Evolutionary conservation across 1,140 invertebrate genomes (phyloP).

Genomic region (Apocrypta bakeri): DNA sequence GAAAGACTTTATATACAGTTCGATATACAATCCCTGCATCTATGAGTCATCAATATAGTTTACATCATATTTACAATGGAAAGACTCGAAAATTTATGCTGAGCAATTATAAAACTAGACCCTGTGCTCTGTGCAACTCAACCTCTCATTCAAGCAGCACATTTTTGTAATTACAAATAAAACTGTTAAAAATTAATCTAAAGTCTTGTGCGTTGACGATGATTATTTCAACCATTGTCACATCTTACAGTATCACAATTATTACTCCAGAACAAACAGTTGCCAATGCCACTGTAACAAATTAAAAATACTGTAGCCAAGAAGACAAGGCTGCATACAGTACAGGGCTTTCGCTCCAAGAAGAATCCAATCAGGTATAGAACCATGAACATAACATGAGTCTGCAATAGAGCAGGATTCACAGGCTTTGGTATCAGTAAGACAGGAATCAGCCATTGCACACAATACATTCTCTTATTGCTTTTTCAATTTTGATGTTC

Average conservation of each 20-base stretch:
- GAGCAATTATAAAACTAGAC: conserved; percentile 47
- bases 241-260: conserved; percentile 85
- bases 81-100: conserved; percentile 33
- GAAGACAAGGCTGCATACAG: conserved; percentile 96
- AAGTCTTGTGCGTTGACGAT: conserved; percentile 29
- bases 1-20: conserved; percentile 49
- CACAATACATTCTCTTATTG: conserved; percentile 90
- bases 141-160: conserved; percentile 29
- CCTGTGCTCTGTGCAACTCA: conserved; percentile 17
- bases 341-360: conserved; percentile 96
- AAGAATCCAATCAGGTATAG: conserved; percentile 95
- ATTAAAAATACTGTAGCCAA: conserved; percentile 93
- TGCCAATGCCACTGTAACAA: conserved; percentile 96
- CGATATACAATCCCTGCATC: conserved; percentile 39
- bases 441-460: conserved; percentile 98
- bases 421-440: conserved; percentile 97
- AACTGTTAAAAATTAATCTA: conserved; percentile 45
- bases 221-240: conserved; percentile 75
- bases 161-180: conserved; percentile 38
- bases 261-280: conserved; percentile 92
- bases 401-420: conserved; percentile 94
- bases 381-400: conserved; percentile 97
- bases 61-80: conserved; percentile 52
- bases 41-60: conserved; percentile 43
- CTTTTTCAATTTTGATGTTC: conserved; percentile 29